These are phyloP conservation scores for Amphilophus citrinellus DNA, from an alignment of 2,113 vertebrate genomes.

Conservation along the genomic window DNA sequence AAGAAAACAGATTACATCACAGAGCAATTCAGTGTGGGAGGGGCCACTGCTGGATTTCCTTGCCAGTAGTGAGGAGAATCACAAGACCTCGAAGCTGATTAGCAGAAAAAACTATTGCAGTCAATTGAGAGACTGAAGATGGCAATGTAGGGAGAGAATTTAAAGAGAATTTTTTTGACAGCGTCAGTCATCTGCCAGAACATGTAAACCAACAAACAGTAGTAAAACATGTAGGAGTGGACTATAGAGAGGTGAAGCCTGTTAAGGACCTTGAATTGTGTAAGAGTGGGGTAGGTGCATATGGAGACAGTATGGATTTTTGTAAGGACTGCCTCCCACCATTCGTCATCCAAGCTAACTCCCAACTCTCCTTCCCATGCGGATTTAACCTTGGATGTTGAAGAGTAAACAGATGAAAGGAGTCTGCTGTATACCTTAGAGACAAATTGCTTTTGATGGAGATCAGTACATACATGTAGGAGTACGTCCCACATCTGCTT, in stretches of 20 bases:
- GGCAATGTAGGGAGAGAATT: no score
- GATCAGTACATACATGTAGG: not conserved
- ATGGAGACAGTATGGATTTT: not conserved
- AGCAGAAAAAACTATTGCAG: no score
- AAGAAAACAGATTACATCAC: no score
- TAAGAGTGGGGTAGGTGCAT: no score
- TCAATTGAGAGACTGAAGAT: no score
- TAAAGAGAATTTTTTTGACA: not conserved
- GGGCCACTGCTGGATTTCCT: no score
- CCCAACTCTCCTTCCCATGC: not conserved
- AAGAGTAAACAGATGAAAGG: not conserved
- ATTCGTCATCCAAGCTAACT: not conserved
- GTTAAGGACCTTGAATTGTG: not conserved
- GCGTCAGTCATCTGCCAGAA: not conserved
- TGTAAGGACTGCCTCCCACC: not conserved
- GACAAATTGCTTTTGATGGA: not conserved
- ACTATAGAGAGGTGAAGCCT: no score
- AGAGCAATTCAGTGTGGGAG: no score
- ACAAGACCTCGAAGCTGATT: no score
- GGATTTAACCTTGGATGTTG: not conserved
- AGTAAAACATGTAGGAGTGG: not conserved
- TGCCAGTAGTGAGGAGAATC: no score
- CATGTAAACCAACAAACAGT: not conserved
- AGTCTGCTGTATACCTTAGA: not conserved
- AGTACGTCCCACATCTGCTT: not conserved